phyloP scores from a whole-genome alignment of 2,113 vertebrate species.

The Sus scrofa region DNA sequence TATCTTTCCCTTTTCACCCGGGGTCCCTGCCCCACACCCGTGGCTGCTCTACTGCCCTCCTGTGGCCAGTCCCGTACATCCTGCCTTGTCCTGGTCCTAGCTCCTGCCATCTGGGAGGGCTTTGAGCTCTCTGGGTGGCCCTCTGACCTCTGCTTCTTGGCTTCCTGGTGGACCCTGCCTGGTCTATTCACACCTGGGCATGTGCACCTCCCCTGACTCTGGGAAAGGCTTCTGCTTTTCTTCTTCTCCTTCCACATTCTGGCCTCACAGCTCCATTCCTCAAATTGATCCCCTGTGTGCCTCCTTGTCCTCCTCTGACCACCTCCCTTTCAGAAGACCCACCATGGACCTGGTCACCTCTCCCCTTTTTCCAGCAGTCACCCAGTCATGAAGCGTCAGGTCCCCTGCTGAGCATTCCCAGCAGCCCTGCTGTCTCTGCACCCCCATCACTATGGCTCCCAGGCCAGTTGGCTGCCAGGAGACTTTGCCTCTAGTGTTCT shows the following conservation, averaged over 20 bases:
- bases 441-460: background rate
- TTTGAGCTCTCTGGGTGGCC: background rate
- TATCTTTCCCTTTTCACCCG: background rate
- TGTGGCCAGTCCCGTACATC: background rate
- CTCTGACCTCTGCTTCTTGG: background rate
- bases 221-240: background rate
- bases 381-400: accelerated
- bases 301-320: background rate
- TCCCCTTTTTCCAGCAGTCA: background rate
- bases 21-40: background rate
- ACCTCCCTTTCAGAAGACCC: background rate
- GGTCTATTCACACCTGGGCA: background rate
- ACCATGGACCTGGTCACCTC: background rate
- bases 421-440: background rate
- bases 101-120: background rate
- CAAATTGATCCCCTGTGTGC: too few species aligned
- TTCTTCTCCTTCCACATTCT: background rate
- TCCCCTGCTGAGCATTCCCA: background rate
- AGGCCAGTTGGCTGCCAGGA: background rate
- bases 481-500: background rate
- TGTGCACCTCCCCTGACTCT: background rate
- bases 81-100: background rate
- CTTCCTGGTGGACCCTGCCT: background rate
- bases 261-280: background rate
- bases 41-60: conserved; percentile 43